A percentile compares a stretch with the other conserved stretches of the same genome.
These are phyloP conservation scores for Chironex yamaguchii DNA, from an alignment of 30 jellyfish, hydroid and myxozoan genomes.

Conservation along the genomic window DNA sequence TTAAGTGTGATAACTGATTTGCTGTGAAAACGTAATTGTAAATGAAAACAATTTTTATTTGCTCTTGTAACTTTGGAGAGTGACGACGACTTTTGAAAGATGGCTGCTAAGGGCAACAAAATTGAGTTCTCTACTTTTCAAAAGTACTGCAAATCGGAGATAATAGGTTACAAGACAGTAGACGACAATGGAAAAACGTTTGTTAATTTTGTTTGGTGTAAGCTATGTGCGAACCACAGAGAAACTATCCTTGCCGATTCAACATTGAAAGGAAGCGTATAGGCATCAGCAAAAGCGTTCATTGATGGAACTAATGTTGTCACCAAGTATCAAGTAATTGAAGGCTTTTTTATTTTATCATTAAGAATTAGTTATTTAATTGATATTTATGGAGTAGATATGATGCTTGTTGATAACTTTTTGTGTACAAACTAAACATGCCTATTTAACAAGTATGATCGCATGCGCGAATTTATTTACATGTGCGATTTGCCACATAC, in stretches of 20 bases:
- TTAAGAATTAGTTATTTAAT: no score
- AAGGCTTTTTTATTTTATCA: no score
- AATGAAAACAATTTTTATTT: background rate
- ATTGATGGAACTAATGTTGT: constrained; percentile 38
- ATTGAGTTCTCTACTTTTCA: no score
- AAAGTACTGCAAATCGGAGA: no score
- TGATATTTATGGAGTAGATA: no score
- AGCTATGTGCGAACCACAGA: constrained; percentile 22
- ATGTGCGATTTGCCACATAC: constrained; percentile 45
- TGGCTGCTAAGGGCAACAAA: constrained; percentile 6
- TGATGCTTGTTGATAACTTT: no score
- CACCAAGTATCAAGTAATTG: no score
- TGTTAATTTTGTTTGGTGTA: constrained; percentile 23
- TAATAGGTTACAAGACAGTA: no score
- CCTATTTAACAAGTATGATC: constrained; percentile 19
- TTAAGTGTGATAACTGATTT: constrained; percentile 41
- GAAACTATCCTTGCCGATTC: constrained; percentile 37
- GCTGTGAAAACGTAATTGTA: constrained; percentile 4
- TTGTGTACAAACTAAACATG: no score
- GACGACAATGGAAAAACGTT: background rate
- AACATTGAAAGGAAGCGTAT: constrained; percentile 41
- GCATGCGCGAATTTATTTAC: constrained; percentile 20
- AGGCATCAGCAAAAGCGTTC: constrained; percentile 49
- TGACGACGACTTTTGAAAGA: no score
- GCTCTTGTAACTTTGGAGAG: no score